Base-by-base conservation (phyloP, 2,888 invertebrate genomes). In the Unio pictorum region DNA sequence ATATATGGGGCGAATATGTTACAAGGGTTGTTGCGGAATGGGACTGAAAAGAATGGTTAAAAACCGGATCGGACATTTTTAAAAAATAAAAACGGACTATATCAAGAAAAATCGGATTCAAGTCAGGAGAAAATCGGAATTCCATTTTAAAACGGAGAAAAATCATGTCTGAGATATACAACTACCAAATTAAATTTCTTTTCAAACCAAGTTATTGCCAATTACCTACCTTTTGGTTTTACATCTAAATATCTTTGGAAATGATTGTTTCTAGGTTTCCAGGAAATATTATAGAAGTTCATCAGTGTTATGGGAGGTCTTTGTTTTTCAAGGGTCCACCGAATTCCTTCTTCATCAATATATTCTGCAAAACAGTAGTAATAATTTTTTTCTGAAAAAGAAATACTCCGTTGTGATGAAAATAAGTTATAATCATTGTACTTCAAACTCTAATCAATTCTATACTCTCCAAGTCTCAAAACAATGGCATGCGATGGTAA, bases 201-300 rank as follows among this genome's bases (percentile, higher is more conserved):
- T n/a, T 26, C 28, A 28, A 62, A 28, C 8, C 15, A 28, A 11
- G 3, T 23, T n/a, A 8, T 3, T 26, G 17, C 8, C 18, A 30
- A 26, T 34, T 20, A 55, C 67, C 71, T 66, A 90, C 90, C 90
- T 82, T 95, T 94, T 0, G 95, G 94, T 85, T 95, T 94, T 18
- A 98, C 96, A 91, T 98, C 98, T 0, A 94, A 92, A 71, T 94
- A 93, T 55, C 94, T 91, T 79, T 93, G 90, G 87, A 94, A 95
- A 89, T 95, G 95, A 90, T 95, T 94, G 85, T 93, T 93, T 11
- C 93, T 92, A 5, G 94, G 92, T 88, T 94, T 95, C 93, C 94
- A 94, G 18, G 92, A 92, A 75, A 93, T 93, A 72, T 93, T 92
- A 84, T 94, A 94, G 30, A 93, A 92, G 88, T 93, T 91, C n/a